These are phyloP conservation scores for Asobara japonica DNA, from an alignment of 1,140 invertebrate genomes.

Conservation along the genomic window DNA sequence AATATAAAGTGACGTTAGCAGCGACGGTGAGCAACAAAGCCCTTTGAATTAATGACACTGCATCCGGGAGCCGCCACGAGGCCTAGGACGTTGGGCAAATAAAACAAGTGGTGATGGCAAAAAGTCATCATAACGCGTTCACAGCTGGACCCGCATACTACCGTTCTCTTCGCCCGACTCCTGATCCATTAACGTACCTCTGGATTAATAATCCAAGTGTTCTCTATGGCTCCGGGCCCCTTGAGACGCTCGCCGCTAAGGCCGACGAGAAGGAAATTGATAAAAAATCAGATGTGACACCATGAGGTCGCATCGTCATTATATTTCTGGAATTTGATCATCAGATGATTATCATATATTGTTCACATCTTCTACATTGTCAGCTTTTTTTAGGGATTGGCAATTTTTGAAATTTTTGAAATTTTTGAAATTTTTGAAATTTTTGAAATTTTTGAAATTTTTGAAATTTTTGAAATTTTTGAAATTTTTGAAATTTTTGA, in stretches of 20 bases:
- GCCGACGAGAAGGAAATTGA: no score
- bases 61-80: constrained; percentile 53
- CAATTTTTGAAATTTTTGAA: no score
- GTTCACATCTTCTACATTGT: no score
- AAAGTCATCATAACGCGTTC: constrained; percentile 52
- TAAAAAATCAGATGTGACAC: no score
- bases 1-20: background rate
- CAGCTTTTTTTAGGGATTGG: no score
- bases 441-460: no score
- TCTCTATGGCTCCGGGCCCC: background rate
- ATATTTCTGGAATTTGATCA: no score
- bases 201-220: constrained; percentile 13
- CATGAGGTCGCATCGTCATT: no score
- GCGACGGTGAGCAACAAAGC: constrained; percentile 3
- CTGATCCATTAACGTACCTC: background rate
- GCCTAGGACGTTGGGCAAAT: constrained; percentile 46
- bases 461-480: no score
- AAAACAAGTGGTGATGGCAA: constrained; percentile 37
- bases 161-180: constrained; percentile 19
- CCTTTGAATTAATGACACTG: constrained; percentile 53
- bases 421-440: no score
- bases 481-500: no score
- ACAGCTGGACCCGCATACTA: constrained; percentile 54
- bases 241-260: background rate
- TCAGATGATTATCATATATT: no score